These are phyloP conservation scores for Drosophila quadrilineata DNA, from an alignment of 1,140 invertebrate genomes.

Conservation along the genomic window DNA sequence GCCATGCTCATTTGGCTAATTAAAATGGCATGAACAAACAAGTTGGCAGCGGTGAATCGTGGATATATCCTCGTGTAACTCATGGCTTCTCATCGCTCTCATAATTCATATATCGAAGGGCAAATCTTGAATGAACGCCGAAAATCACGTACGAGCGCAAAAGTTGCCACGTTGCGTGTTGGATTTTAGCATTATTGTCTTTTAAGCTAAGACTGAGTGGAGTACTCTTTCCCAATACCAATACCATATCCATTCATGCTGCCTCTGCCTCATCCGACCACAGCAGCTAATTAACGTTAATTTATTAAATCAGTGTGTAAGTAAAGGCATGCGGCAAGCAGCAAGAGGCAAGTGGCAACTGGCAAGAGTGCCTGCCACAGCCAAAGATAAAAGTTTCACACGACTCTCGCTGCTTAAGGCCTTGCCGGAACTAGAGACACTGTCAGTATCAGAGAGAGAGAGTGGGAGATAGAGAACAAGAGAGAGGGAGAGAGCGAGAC, in stretches of 20 bases:
- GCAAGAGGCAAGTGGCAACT: background rate
- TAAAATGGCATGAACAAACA: slow-evolving; percentile 68
- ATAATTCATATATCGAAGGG: slow-evolving; percentile 71
- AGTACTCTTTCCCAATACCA: background rate
- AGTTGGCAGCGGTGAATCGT: slow-evolving; percentile 7
- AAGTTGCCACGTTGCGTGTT: slow-evolving; percentile 66
- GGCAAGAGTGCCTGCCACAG: slow-evolving; percentile 12
- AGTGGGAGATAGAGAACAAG: background rate
- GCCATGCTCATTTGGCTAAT: slow-evolving; percentile 69
- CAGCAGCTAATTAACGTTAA: slow-evolving; percentile 81
- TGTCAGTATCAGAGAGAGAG: too few species aligned
- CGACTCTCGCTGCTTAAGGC: slow-evolving; percentile 36
- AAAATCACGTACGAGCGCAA: slow-evolving; percentile 67
- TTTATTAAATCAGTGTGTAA: slow-evolving; percentile 81
- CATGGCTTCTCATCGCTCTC: slow-evolving; percentile 34
- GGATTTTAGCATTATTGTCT: slow-evolving; percentile 73
- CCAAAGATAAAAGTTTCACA: slow-evolving; percentile 76
- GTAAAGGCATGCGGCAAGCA: slow-evolving; percentile 62
- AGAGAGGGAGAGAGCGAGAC: slow-evolving; percentile 38
- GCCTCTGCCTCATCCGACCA: slow-evolving; percentile 46
- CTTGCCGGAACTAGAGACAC: too few species aligned
- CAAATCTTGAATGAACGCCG: slow-evolving; percentile 52
- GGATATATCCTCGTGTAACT: slow-evolving; percentile 41
- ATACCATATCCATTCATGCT: background rate
- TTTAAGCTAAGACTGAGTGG: slow-evolving; percentile 68